Conservation (phyloP, 2,888 invertebrate genomes). For the Cenopis cana region DNA sequence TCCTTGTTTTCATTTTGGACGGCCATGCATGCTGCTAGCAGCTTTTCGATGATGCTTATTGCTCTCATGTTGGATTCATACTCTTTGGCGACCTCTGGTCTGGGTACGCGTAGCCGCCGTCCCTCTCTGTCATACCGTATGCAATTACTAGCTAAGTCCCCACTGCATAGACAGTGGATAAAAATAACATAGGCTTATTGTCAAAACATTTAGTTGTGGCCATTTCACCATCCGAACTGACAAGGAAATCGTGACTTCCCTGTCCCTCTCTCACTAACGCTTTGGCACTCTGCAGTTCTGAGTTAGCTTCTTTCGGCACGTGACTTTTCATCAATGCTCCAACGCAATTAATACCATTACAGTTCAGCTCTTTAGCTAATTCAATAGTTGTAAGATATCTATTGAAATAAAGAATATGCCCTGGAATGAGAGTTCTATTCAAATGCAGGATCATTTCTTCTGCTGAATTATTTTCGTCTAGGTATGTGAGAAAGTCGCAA, state of each 20-base stretch:
- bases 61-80: neutral
- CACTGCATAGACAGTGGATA: neutral
- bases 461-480: neutral
- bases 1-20: constrained; percentile 1
- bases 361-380: constrained; percentile 3
- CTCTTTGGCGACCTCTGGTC: constrained; percentile 7
- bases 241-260: constrained; percentile 6
- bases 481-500: constrained; percentile 15
- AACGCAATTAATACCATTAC: constrained; percentile 11
- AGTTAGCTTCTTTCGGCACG: neutral
- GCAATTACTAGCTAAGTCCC: neutral
- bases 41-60: neutral
- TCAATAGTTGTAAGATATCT: neutral
- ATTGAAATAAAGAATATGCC: constrained; percentile 10
- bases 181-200: neutral
- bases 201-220: constrained; percentile 3
- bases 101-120: neutral
- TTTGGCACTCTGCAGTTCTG: neutral
- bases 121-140: constrained; percentile 5
- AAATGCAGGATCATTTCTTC: constrained; percentile 10
- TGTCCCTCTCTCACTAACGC: neutral
- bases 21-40: constrained; percentile 1
- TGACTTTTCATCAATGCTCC: constrained; percentile 4
- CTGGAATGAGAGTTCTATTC: constrained; percentile 11
- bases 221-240: constrained; percentile 11